Percentiles rank a stretch among this genome's conserved stretches.
Evolutionary conservation across 2,797 vertebrate genomes (phyloP).

Genomic region (Pseudotriccus pelzelni): DNA sequence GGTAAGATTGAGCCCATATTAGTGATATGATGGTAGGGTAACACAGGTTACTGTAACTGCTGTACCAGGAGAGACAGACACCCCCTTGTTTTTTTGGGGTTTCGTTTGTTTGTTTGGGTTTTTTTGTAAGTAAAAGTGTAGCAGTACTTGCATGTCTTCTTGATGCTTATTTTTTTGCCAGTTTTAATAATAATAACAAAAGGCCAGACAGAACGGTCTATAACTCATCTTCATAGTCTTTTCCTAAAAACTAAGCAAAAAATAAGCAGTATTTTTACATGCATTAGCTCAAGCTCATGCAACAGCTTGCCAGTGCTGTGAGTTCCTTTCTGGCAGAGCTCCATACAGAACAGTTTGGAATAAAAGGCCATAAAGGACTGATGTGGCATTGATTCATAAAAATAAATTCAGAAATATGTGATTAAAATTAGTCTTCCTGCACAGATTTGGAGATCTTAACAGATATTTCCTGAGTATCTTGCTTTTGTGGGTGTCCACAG

Average conservation of each 20-base stretch:
- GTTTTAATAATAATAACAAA: not conserved
- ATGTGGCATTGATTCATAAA: conserved; percentile 57
- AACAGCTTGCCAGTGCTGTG: not conserved
- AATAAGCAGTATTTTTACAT: not conserved
- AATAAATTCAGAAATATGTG: conserved; percentile 21
- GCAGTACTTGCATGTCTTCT: not conserved
- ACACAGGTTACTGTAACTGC: not conserved
- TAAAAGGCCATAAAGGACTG: conserved; percentile 36
- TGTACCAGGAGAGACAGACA: not conserved
- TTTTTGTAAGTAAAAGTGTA: not conserved
- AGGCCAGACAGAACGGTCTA: not conserved
- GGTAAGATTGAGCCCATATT: not conserved
- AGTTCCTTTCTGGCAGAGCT: conserved; percentile 17
- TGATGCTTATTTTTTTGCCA: not conserved
- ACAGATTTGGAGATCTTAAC: conserved; percentile 34
- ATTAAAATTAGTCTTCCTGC: conserved; percentile 54
- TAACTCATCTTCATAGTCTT: not conserved
- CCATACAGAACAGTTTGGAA: conserved; percentile 16
- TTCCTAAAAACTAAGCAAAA: not conserved
- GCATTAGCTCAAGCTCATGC: not conserved
- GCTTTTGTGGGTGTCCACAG: conserved; percentile 48
- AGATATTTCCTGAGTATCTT: conserved; percentile 26
- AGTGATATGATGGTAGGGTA: not conserved
- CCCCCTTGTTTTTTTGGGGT: not conserved
- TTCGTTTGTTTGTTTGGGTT: not conserved